Base-by-base conservation (phyloP, 2,888 invertebrate genomes). In the Andrena praecox region DNA sequence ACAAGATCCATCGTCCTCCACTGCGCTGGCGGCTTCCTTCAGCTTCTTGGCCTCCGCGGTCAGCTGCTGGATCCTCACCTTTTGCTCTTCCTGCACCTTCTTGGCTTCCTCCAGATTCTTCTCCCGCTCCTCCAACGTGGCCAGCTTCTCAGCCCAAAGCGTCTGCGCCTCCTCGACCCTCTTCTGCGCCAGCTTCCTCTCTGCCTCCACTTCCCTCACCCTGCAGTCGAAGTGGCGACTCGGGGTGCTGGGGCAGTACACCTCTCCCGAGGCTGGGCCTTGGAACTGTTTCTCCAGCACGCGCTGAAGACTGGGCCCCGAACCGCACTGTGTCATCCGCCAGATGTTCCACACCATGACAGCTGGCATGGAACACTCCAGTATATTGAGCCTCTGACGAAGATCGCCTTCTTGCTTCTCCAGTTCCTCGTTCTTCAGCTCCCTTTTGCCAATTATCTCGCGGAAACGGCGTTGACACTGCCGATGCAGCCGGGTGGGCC, bases 291-390 rank as follows among this genome's bases (percentile, higher is more conserved):
- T 90, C 80, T 91, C 87, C 24, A 92, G 68, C 7, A 89, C 62
- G 0, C 84, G 86, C 10, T 81, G 80, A 0, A 92, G 77, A 12
- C 68, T 82, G 2, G 89, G 78, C 0, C 84, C 70, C 0, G 87
- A 72, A 0, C 78, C 82, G 0, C 88, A 86, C 56, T 89, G 87
- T 0, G 90, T 67, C 91, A 93, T 94, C 86, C 94, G 94, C 88
- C 95, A 94, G 31, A 96, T 94, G 85, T 96, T 96, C 95, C 95
- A 96, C 31, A 95, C 94, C 89, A 96, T 95, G 72, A 96, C 93
- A 0, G 96, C 96, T 0, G 96, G 96, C 83, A 96, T 95, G 7
- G 96, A 95, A 84, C 95, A 95, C 91, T 96, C 95, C 74, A 96
- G 93, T 86, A 95, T 94, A 72, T 95, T 94, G 69, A 96, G 89